These are phyloP conservation scores for Trichonephila inaurata DNA, from an alignment of 1,140 invertebrate genomes.

Conservation along the genomic window DNA sequence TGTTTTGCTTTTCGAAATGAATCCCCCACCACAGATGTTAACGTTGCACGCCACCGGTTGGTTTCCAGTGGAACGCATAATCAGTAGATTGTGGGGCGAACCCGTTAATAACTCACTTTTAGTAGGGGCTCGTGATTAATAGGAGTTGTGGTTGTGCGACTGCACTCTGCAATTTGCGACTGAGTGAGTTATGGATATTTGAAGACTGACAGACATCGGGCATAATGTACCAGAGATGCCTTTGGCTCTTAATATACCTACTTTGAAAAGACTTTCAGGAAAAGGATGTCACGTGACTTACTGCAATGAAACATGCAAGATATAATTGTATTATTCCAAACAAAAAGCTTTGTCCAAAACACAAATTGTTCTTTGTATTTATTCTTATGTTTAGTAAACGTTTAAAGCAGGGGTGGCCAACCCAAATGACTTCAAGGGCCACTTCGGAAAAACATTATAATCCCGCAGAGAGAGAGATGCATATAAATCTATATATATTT, in stretches of 20 bases:
- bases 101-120: constrained; percentile 51
- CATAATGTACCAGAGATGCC: neutral
- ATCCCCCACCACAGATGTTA: constrained; percentile 50
- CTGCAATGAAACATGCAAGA: neutral
- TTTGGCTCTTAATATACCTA: neutral
- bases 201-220: constrained; percentile 15
- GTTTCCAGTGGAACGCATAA: constrained; percentile 43
- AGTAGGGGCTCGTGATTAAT: neutral
- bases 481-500: no score
- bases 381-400: no score
- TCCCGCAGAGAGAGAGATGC: no score
- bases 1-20: constrained; percentile 40
- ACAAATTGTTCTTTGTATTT: no score
- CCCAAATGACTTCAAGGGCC: no score
- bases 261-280: no score
- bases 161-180: constrained; percentile 22
- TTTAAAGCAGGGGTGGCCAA: no score
- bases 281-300: neutral
- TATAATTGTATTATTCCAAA: neutral
- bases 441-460: no score
- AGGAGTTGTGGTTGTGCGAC: constrained; percentile 10
- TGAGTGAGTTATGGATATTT: neutral
- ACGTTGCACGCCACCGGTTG: constrained; percentile 34
- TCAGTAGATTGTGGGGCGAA: constrained; percentile 23
- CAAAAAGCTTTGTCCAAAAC: neutral